These are phyloP conservation scores for Anneissia japonica DNA, from an alignment of 35 echinoderm and acorn worm genomes.

Conservation along the genomic window DNA sequence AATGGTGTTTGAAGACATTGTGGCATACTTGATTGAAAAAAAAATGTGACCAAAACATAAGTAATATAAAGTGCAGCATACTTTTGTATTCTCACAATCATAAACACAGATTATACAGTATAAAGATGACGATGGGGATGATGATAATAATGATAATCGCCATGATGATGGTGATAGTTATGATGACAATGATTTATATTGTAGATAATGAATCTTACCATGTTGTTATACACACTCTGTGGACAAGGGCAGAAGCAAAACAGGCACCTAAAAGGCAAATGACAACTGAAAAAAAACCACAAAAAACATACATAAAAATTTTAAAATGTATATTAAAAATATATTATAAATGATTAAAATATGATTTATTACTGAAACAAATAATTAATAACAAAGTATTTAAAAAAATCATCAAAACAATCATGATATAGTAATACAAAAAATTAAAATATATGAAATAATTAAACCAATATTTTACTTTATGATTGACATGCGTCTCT, in stretches of 20 bases:
- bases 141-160: too few relatives aligned
- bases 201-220: constrained; percentile 51
- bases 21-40: background rate
- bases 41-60: background rate
- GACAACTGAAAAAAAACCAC: constrained; percentile 45
- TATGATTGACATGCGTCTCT: too few relatives aligned
- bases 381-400: too few relatives aligned
- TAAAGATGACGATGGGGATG: background rate
- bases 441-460: background rate
- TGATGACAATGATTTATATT: background rate
- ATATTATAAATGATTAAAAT: too few relatives aligned
- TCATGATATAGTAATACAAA: background rate
- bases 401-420: background rate
- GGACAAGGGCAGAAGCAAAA: constrained; percentile 88
- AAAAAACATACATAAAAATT: background rate
- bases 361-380: too few relatives aligned
- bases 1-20: background rate
- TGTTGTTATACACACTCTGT: constrained; percentile 94
- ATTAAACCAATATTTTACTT: too few relatives aligned
- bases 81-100: background rate
- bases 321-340: too few relatives aligned
- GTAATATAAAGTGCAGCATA: background rate
- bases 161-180: background rate
- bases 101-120: background rate
- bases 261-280: constrained; percentile 53